Evolutionary conservation across 2,797 vertebrate genomes (phyloP), one percentile per base, ranked within the genome.

Genomic region (Distichodus sexfasciatus): DNA sequence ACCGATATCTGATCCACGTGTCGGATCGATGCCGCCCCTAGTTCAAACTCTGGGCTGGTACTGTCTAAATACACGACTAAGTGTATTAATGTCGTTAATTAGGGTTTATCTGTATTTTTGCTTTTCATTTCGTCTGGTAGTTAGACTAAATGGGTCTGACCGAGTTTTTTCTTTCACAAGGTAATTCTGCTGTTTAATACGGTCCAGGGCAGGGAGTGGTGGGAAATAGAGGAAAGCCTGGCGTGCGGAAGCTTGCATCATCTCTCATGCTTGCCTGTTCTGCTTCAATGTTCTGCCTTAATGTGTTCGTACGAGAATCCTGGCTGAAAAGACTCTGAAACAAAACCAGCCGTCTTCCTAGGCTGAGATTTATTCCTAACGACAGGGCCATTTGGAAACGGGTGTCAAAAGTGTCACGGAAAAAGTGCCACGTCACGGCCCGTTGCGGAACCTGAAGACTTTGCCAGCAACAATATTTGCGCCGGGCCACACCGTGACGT

Each of bases 341-440:
- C 72, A 86, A 88, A 87, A 84, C 81, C 70, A 88, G 90, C 89
- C 83, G n/a, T n/a, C n/a, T n/a, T 81, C 77, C 41, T 61, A 77
- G 75, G 78, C 85, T 55, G 79, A 65, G 81, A 83, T 85, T 81
- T 88, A 89, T 91, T 88, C 81, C 85, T 87, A 83, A 85, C 88
- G 90, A 91, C 88, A 86, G 83, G 74, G 74, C 84, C 90, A 92
- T 91, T 92, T 92, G 90, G 88, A 90, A 91, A 87, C 87, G 89
- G 91, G 91, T 89, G 88, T 89, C 84, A 85, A 85, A 89, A 84
- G 85, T 90, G 89, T 91, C 89, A 91, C 88, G 89, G 89, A 91
- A 91, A 91, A 90, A 86, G 7, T 66, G 62, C 79, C 81, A 88
- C 86, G 87, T 91, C 90, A 91, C 85, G 74, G 54, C 17, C 75